Percentiles rank a stretch among this genome's conserved stretches.
phyloP scores from a whole-genome alignment of 2,113 vertebrate genomes.

The Neofelis nebulosa region DNA sequence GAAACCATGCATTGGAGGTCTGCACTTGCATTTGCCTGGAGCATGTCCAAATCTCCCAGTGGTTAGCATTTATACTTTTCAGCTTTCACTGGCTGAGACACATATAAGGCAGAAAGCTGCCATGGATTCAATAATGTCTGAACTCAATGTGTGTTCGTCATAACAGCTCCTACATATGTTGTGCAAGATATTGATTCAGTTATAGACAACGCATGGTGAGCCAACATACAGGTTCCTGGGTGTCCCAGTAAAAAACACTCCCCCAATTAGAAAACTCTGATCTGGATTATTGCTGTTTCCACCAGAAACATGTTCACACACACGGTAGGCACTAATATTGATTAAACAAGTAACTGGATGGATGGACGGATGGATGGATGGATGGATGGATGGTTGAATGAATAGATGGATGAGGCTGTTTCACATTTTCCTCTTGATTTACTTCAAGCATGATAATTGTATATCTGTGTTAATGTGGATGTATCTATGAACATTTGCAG shows the following conservation, averaged over 20 bases:
- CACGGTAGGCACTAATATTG: not conserved
- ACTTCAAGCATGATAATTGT: not conserved
- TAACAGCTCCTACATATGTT: not conserved
- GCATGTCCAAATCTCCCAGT: not conserved
- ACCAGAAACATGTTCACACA: not conserved
- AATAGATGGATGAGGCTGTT: not conserved
- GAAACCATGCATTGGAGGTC: not conserved
- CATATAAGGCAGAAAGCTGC: not conserved
- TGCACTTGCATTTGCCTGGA: not conserved
- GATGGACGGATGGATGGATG: no score
- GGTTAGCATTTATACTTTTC: not conserved
- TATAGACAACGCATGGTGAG: not conserved
- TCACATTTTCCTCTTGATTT: constrained; percentile 27
- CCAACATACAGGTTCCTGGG: not conserved
- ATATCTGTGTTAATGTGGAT: not conserved
- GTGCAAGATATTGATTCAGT: not conserved
- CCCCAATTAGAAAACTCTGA: not conserved
- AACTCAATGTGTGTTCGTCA: not conserved
- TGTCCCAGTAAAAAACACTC: not conserved
- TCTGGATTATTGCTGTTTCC: not conserved
- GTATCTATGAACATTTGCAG: not conserved
- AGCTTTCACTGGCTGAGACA: constrained; percentile 9
- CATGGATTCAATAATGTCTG: not conserved
- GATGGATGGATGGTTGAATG: not conserved
- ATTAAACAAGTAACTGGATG: not conserved